phyloP scores from a whole-genome alignment of 2,888 invertebrate genomes.

The Eristalis arbustorum region DNA sequence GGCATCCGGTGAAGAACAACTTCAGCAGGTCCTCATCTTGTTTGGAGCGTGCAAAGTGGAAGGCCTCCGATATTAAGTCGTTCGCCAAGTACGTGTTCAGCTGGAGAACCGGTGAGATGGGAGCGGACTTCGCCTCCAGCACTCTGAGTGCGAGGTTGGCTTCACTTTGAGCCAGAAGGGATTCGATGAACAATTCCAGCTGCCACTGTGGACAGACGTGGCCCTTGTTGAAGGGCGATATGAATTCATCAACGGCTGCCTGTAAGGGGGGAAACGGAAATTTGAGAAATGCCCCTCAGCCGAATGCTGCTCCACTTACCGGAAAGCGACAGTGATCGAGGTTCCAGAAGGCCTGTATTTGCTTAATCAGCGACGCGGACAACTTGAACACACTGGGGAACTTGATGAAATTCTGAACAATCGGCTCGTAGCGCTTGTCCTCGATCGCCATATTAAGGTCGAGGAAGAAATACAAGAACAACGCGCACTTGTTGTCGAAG shows the following conservation, averaged over 20 bases:
- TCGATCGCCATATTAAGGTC: conserved; percentile 89
- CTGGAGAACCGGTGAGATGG: conserved; percentile 74
- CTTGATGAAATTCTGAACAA: conserved; percentile 87
- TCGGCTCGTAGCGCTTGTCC: conserved; percentile 82
- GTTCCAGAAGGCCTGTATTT: conserved; percentile 93
- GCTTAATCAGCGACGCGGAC: conserved; percentile 87
- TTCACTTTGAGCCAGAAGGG: conserved; percentile 74
- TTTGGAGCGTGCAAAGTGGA: conserved; percentile 76
- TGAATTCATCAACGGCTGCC: conserved; percentile 76
- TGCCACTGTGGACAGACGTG: conserved; percentile 76
- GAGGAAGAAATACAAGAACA: conserved; percentile 90
- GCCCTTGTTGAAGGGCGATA: conserved; percentile 75
- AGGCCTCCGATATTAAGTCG: conserved; percentile 78
- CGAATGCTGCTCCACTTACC: conserved; percentile 82
- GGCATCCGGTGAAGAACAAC: conserved; percentile 76
- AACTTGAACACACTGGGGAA: conserved; percentile 91
- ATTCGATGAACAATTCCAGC: conserved; percentile 76
- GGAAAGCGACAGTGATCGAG: conserved; percentile 92
- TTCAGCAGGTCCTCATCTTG: conserved; percentile 75
- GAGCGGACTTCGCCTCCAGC: conserved; percentile 74
- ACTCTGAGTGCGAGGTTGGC: conserved; percentile 75
- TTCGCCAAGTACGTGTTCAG: conserved; percentile 77
- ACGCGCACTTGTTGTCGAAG: conserved; percentile 87
- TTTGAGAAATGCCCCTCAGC: no score
- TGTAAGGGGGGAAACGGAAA: conserved; percentile 43